phyloP scores from a whole-genome alignment of 1,140 invertebrate species.

The Neodiprion lecontei region DNA sequence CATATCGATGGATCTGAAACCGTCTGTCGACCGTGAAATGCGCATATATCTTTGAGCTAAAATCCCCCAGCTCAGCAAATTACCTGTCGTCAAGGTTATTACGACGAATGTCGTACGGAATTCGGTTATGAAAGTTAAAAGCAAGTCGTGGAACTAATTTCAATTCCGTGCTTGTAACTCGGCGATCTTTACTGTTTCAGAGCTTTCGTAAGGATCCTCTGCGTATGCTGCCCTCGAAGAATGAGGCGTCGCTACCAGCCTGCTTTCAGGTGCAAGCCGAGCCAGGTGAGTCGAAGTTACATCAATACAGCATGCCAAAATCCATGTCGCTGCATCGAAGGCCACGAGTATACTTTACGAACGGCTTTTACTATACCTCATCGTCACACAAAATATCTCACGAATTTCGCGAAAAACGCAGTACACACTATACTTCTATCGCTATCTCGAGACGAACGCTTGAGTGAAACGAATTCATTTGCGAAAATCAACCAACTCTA shows the following conservation, averaged over 20 bases:
- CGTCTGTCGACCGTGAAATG: background rate
- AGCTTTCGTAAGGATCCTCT: constrained; percentile 81
- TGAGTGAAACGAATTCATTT: background rate
- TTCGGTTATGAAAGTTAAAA: too few relatives aligned
- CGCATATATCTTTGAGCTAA: background rate
- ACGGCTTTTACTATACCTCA: background rate
- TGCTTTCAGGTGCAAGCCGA: constrained; percentile 79
- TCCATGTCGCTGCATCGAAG: background rate
- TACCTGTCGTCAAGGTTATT: background rate
- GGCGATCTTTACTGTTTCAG: constrained; percentile 65
- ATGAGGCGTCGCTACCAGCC: constrained; percentile 79
- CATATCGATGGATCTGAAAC: background rate
- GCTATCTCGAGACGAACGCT: background rate
- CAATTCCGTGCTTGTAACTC: too few relatives aligned
- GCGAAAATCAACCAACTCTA: too few relatives aligned
- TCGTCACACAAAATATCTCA: background rate
- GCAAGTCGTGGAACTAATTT: too few relatives aligned
- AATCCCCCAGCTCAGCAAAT: background rate
- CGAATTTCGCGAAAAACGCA: background rate
- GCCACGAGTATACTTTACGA: background rate
- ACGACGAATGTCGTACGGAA: background rate
- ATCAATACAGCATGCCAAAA: background rate
- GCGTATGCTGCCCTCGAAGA: constrained; percentile 79
- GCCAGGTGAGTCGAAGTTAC: constrained; percentile 69
- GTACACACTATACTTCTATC: background rate